These are phyloP conservation scores for Amblyopsis rosae DNA, from an alignment of 2,113 vertebrate species.

Conservation along the genomic window DNA sequence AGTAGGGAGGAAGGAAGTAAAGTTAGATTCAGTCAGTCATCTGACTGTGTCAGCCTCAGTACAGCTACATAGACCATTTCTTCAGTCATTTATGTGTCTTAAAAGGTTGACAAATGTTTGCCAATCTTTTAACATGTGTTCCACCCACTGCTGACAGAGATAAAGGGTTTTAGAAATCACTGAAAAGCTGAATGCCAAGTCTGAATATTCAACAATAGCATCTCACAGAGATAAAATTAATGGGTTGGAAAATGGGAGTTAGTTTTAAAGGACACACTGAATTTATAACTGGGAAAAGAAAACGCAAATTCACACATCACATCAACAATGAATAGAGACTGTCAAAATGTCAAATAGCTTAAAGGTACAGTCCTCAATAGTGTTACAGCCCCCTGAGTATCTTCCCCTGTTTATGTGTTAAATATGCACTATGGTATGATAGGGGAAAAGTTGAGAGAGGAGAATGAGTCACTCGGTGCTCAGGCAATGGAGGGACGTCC, in stretches of 20 bases:
- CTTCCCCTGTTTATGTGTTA: no score
- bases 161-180: not conserved
- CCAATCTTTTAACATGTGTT: not conserved
- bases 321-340: not conserved
- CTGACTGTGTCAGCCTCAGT: constrained; percentile 6
- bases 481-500: no score
- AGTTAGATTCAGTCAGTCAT: constrained; percentile 3
- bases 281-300: not conserved
- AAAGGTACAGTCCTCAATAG: no score
- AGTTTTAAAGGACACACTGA: not conserved
- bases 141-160: not conserved
- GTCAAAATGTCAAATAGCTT: no score
- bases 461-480: no score
- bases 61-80: not conserved
- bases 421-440: no score
- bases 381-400: no score
- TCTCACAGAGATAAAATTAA: not conserved
- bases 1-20: constrained; percentile 26
- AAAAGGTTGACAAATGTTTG: not conserved
- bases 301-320: not conserved
- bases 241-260: not conserved
- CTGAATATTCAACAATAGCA: not conserved
- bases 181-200: not conserved
- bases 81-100: no score
- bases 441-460: no score